A percentile compares a stretch with the other conserved stretches of the same genome.
Conservation (phyloP, 1,140 invertebrate genomes). For the Philopotamus ludificatus region DNA sequence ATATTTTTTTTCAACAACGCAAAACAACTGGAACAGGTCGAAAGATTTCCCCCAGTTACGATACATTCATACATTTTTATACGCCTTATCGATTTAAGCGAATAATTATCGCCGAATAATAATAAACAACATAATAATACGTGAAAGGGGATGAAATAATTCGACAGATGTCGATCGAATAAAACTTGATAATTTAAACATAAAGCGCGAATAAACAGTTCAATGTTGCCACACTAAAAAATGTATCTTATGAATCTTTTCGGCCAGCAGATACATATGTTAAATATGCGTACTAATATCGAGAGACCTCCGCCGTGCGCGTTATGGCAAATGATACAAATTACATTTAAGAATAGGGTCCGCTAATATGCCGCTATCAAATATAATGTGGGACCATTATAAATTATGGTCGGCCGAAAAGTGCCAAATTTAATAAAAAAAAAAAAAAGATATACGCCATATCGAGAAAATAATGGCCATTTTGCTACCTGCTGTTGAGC, state of each 20-base stretch:
- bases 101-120: background rate
- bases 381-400: background rate
- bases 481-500: constrained; percentile 16
- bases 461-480: background rate
- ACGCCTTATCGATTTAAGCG: background rate
- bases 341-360: background rate
- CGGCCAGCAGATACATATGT: too few species aligned
- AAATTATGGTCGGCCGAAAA: constrained; percentile 21
- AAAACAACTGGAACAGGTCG: too few species aligned
- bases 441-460: constrained; percentile 9
- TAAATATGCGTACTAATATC: too few species aligned
- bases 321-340: background rate
- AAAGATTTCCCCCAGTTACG: background rate
- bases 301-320: too few species aligned
- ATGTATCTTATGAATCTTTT: too few species aligned
- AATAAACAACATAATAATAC: too few species aligned
- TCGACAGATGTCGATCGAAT: too few species aligned
- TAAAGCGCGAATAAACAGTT: too few species aligned
- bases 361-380: constrained; percentile 2
- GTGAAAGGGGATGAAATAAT: too few species aligned
- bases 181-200: too few species aligned
- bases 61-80: background rate
- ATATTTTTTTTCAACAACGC: too few species aligned
- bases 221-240: too few species aligned
- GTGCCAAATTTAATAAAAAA: constrained; percentile 25